These are phyloP conservation scores for Mycogona germanica DNA, from an alignment of 2,888 invertebrate species.

Conservation along the genomic window DNA sequence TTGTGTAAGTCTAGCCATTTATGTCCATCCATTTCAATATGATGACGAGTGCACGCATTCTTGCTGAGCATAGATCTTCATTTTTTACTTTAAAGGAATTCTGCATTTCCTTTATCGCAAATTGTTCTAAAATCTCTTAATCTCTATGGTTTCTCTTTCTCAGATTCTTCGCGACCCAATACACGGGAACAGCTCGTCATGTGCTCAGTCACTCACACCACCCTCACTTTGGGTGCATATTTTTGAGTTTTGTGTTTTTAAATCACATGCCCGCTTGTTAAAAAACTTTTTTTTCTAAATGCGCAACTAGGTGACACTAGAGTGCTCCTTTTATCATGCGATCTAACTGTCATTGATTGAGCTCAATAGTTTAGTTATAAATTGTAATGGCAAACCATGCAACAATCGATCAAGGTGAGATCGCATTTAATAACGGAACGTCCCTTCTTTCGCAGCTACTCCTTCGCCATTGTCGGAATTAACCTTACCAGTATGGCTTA, in stretches of 20 bases:
- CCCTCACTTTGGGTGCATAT: slow-evolving; percentile 78
- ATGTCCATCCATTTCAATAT: no score
- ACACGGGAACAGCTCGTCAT: slow-evolving; percentile 62
- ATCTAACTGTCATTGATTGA: no score
- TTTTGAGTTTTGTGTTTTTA: no score
- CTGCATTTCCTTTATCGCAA: not conserved
- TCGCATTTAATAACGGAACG: no score
- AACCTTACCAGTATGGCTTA: slow-evolving; percentile 88
- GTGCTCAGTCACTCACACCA: slow-evolving; percentile 78
- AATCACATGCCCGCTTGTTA: not conserved
- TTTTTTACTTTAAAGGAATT: not conserved
- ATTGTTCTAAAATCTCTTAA: not conserved
- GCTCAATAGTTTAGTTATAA: no score
- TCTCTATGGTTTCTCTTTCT: not conserved
- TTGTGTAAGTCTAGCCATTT: slow-evolving; percentile 47
- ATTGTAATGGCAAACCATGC: no score
- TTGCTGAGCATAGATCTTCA: not conserved
- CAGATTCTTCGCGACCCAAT: slow-evolving; percentile 60
- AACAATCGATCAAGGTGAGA: no score
- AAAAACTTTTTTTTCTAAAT: not conserved
- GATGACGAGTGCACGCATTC: no score
- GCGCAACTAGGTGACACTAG: no score
- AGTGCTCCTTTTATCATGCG: no score
- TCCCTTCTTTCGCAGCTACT: slow-evolving; percentile 33
- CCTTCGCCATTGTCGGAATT: slow-evolving; percentile 57